Evolutionary conservation across 2,888 invertebrate genomes (phyloP).

Genomic region (Philhelius pedissequus): DNA sequence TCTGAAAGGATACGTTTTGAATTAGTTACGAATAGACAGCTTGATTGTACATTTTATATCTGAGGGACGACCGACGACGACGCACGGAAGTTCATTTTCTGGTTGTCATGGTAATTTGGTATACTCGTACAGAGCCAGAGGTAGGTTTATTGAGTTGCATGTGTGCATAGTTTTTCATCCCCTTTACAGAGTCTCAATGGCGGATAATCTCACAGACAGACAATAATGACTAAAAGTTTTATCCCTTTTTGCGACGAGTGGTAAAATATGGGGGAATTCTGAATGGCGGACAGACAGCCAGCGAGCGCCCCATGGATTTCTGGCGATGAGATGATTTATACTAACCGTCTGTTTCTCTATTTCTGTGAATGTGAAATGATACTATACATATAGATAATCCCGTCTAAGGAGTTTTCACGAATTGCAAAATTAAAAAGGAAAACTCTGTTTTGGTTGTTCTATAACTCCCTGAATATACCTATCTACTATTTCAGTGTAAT

Average conservation of each 20-base stretch:
- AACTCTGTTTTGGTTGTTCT: slow-evolving; percentile 21
- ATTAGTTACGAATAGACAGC: neutral
- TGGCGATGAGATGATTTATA: slow-evolving; percentile 51
- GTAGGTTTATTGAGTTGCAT: neutral
- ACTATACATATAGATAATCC: slow-evolving; percentile 22
- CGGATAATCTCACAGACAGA: slow-evolving; percentile 60
- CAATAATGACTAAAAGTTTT: slow-evolving; percentile 30
- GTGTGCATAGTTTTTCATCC: slow-evolving; percentile 26
- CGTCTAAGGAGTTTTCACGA: slow-evolving; percentile 41
- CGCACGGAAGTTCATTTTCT: neutral
- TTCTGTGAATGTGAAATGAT: neutral
- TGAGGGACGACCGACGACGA: neutral
- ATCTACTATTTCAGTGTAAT: slow-evolving; percentile 17
- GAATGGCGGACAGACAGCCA: neutral
- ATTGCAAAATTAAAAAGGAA: slow-evolving; percentile 31
- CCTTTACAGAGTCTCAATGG: slow-evolving; percentile 26
- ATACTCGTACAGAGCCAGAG: too few relatives aligned
- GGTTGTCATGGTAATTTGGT: slow-evolving; percentile 14
- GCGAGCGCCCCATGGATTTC: slow-evolving; percentile 35
- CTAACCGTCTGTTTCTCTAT: neutral
- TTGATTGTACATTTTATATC: neutral
- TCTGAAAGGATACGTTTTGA: neutral
- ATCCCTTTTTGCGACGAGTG: slow-evolving; percentile 18
- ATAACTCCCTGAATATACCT: neutral
- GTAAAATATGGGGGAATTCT: neutral